Evolutionary conservation across 2,113 vertebrate species (phyloP), one percentile per base, ranked within the genome.

Genomic region (Dendropsophus ebraccatus): DNA sequence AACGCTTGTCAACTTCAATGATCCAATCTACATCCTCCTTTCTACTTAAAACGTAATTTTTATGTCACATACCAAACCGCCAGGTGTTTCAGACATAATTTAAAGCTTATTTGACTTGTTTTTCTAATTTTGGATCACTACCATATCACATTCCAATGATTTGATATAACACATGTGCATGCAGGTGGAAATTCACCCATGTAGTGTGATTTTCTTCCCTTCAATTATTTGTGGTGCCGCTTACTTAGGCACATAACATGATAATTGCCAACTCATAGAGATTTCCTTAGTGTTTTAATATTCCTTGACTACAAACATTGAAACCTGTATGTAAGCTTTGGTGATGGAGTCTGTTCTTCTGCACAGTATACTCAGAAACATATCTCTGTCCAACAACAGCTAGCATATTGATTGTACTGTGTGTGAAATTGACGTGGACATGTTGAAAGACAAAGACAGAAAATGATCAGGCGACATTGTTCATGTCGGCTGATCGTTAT

Each of bases 51-150:
- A 81, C 73, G 81, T 81, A 86, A 86, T 86, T 86, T 86, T 80
- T 86, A 81, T 86, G 84, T 86, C 84, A 86, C 84, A 86, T 86
- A 81, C 77, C 76, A 72, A 86, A 19, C 77, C 37, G 77, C 50
- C 84, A 86, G 84, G 84, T 86, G 84, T 81, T 86, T 58, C 77
- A 73, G 76, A 70, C 77, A 81, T 81, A 86, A 86, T 86, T 86
- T 81, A 86, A 86, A 81, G 84, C 77, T 81, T 81, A 86, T 86
- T 86, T 86, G 77, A 81, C 84, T 86, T 73, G 84, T 86, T 86
- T 79, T 69, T 80, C 84, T 81, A 86, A 86, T 86, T 86, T 73
- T 86, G 84, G 84, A 86, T 77, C 67, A 81, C 65, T 81, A 86
- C 84, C 84, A 86, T 58, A 86, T 86, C 49, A 86, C 77, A 73